These are phyloP conservation scores for Callipepla californica DNA, from an alignment of 2,113 vertebrate species.

Conservation along the genomic window DNA sequence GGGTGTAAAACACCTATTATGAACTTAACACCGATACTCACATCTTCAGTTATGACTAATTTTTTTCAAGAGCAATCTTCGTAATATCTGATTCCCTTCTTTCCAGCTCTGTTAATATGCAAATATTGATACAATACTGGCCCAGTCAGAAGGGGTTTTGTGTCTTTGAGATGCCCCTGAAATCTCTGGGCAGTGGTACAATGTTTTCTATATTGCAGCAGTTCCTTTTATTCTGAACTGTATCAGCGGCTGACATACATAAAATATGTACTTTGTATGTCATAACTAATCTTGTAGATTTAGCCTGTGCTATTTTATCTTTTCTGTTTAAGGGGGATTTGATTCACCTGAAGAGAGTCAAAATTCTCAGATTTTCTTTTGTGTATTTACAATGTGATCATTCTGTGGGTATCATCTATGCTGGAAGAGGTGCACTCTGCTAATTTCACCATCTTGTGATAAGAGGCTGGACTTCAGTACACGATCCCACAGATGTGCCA, in stretches of 20 bases:
- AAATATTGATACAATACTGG: neutral
- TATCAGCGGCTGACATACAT: neutral
- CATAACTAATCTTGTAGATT: neutral
- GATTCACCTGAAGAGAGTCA: neutral
- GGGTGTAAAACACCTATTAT: neutral
- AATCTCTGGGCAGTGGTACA: neutral
- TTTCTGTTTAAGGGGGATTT: neutral
- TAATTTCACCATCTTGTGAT: neutral
- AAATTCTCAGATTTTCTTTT: neutral
- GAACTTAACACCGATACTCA: neutral
- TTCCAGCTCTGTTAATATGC: neutral
- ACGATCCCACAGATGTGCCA: neutral
- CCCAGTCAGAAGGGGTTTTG: neutral
- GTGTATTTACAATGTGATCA: neutral
- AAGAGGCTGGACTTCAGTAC: neutral
- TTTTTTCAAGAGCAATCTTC: neutral
- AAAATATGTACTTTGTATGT: neutral
- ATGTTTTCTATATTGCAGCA: neutral
- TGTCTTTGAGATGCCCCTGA: neutral
- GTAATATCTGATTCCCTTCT: neutral
- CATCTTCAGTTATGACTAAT: neutral
- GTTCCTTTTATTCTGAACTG: neutral
- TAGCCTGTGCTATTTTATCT: neutral
- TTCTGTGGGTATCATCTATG: neutral
- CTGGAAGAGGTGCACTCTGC: fast-evolving